Evolutionary conservation across 2,888 invertebrate species (phyloP).

Genomic region (Rhagonycha lutea): DNA sequence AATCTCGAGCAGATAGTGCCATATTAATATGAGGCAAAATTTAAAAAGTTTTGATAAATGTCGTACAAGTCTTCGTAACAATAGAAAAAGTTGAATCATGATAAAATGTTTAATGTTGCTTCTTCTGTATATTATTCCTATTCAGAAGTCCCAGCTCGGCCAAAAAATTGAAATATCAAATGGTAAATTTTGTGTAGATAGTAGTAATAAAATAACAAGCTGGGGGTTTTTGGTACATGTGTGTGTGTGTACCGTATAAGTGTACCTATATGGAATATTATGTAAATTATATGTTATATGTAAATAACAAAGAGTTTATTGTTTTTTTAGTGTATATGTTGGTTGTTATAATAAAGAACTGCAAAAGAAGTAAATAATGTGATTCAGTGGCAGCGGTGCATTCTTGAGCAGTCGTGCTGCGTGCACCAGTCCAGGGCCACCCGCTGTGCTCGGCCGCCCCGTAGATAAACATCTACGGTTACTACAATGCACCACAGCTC

Average conservation of each 20-base stretch:
- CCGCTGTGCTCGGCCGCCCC: conserved; percentile 32
- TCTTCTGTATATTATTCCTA: neutral
- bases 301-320: neutral
- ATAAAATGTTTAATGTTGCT: neutral
- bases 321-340: neutral
- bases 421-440: conserved; percentile 34
- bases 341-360: conserved; percentile 16
- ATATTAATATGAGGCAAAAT: conserved; percentile 36
- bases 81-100: neutral
- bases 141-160: neutral
- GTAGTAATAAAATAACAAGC: neutral
- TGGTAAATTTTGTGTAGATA: neutral
- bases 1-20: conserved; percentile 37
- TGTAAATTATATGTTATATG: neutral
- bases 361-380: conserved; percentile 33
- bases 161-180: neutral
- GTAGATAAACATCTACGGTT: conserved; percentile 33
- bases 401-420: conserved; percentile 37
- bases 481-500: conserved; percentile 24
- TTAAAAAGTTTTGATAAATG: conserved; percentile 32
- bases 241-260: neutral
- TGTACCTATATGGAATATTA: conserved; percentile 14
- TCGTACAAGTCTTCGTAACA: neutral
- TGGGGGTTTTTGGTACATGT: neutral
- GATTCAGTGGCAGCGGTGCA: conserved; percentile 36